Evolutionary conservation across 37 sponge, comb jelly and placozoan genomes (phyloP).

Genomic region (Geodia barretti): DNA sequence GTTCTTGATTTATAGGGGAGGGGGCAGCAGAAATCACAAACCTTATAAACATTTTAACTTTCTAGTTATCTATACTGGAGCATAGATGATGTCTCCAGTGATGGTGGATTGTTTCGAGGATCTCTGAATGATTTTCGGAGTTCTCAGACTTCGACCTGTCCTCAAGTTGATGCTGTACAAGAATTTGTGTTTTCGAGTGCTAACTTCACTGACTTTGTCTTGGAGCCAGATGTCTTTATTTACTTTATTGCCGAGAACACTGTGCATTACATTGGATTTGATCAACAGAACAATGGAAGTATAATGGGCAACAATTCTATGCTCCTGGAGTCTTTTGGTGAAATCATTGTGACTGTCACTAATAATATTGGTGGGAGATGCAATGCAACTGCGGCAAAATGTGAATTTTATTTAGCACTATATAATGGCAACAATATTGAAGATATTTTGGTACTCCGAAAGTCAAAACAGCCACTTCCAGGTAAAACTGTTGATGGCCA

Average conservation of each 20-base stretch:
- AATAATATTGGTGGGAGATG: background rate
- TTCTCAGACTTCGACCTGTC: background rate
- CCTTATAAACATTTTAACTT: too few relatives aligned
- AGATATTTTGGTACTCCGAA: background rate
- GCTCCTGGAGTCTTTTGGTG: background rate
- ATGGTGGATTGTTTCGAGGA: background rate
- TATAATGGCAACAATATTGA: background rate
- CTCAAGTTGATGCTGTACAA: background rate
- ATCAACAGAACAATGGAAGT: background rate
- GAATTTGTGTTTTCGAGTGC: background rate
- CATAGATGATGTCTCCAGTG: too few relatives aligned
- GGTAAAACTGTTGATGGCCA: too few relatives aligned
- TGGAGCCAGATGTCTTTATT: slow-evolving; percentile 20
- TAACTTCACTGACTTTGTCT: background rate
- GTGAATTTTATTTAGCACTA: background rate
- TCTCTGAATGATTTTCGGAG: background rate
- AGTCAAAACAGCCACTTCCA: slow-evolving; percentile 16
- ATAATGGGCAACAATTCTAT: background rate
- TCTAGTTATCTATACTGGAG: slow-evolving; percentile 54
- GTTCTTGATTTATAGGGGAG: too few relatives aligned
- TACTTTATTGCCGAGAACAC: background rate
- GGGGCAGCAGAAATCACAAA: too few relatives aligned
- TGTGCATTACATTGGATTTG: background rate
- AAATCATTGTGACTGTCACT: background rate
- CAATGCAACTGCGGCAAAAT: background rate